Evolutionary conservation across 2,113 vertebrate species (phyloP).

Genomic region (Colossoma macropomum): DNA sequence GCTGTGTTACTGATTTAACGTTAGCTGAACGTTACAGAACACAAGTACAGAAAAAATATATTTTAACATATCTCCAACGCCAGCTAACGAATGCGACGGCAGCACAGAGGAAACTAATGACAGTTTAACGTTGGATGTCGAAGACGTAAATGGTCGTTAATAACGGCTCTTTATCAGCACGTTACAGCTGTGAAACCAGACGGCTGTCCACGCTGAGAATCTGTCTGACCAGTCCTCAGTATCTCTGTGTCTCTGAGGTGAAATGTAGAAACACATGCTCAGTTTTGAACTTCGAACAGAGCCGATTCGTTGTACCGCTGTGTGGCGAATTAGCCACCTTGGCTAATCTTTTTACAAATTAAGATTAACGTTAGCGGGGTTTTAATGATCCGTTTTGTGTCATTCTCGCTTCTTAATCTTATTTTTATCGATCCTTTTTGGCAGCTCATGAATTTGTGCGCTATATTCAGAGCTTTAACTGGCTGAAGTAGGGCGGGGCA

Average conservation of each 20-base stretch:
- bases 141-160: too few species aligned
- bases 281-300: not conserved
- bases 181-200: too few species aligned
- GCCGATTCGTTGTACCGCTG: not conserved
- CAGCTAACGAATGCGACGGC: not conserved
- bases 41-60: too few species aligned
- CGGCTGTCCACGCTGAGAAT: too few species aligned
- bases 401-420: not conserved
- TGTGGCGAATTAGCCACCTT: not conserved
- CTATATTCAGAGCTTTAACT: not conserved
- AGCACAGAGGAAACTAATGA: not conserved
- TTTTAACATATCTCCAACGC: too few species aligned
- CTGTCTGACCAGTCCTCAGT: too few species aligned
- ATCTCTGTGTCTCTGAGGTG: too few species aligned
- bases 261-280: too few species aligned
- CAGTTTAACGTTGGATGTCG: not conserved
- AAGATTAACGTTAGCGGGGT: not conserved
- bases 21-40: too few species aligned
- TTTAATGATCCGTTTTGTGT: not conserved
- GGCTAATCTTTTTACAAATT: not conserved
- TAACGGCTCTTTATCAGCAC: too few species aligned
- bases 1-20: not conserved
- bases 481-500: slow-evolving; percentile 31
- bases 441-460: not conserved
- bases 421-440: not conserved